phyloP scores from a whole-genome alignment of 2,888 invertebrate genomes.

The Cephus nigrinus region DNA sequence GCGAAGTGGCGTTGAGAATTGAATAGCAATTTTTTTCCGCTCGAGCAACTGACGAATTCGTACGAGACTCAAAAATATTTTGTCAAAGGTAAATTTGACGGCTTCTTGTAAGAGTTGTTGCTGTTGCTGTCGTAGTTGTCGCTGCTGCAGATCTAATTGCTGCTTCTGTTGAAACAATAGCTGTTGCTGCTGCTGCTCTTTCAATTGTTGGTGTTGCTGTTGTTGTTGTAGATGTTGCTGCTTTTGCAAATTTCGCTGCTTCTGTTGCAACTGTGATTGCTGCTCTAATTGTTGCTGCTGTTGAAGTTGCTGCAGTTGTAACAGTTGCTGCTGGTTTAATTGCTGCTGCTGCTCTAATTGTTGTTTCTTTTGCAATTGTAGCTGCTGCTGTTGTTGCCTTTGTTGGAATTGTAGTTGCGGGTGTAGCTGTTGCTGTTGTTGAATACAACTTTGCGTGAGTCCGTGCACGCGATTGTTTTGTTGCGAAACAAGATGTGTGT shows the following conservation, averaged over 20 bases:
- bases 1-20: slow-evolving; percentile 10
- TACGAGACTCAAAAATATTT: slow-evolving; percentile 8
- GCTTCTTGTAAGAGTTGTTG: not conserved
- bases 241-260: too few relatives aligned
- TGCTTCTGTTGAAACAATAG: not conserved
- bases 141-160: not conserved
- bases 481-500: not conserved
- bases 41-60: slow-evolving; percentile 9
- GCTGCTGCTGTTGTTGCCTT: too few relatives aligned
- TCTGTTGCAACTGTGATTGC: not conserved
- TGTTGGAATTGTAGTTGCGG: slow-evolving; percentile 26
- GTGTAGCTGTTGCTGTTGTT: slow-evolving; percentile 29
- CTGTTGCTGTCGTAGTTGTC: not conserved
- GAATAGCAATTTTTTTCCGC: not conserved
- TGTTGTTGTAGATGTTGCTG: not conserved
- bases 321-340: slow-evolving; percentile 40
- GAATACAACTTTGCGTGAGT: slow-evolving; percentile 11
- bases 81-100: not conserved
- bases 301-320: slow-evolving; percentile 59
- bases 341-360: slow-evolving; percentile 49
- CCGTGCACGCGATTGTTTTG: not conserved
- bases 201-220: not conserved
- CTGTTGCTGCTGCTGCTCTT: not conserved
- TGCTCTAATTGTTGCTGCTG: slow-evolving; percentile 41
- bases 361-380: slow-evolving; percentile 26